Percentiles rank a stretch among this genome's conserved stretches.
phyloP scores from a whole-genome alignment of 2,888 invertebrate species.

The Cosmia trapezina region DNA sequence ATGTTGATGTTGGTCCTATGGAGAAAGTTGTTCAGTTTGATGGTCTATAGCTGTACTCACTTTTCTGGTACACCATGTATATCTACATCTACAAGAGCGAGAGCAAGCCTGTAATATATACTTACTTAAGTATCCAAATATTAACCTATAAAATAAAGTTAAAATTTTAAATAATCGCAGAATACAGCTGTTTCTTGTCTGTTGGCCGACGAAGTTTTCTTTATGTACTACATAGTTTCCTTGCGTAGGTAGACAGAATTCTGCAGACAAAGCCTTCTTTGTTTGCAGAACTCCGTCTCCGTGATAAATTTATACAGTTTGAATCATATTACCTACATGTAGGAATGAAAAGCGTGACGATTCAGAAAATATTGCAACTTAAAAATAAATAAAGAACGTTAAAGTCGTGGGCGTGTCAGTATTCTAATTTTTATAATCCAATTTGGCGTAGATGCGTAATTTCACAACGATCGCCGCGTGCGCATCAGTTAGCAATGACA shows the following conservation, averaged over 20 bases:
- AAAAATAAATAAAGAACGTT: not conserved
- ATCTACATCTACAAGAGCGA: not conserved
- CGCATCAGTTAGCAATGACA: slow-evolving; percentile 72
- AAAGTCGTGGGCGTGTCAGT: slow-evolving; percentile 8
- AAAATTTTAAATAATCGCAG: not conserved
- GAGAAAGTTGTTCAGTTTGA: too few relatives aligned
- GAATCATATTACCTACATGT: not conserved
- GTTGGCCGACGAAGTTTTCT: not conserved
- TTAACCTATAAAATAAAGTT: not conserved
- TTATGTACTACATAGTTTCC: not conserved
- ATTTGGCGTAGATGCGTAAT: slow-evolving; percentile 44
- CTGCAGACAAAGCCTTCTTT: not conserved
- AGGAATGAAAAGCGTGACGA: not conserved
- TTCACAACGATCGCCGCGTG: slow-evolving; percentile 50
- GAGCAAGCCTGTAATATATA: not conserved
- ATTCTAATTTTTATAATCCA: slow-evolving; percentile 21
- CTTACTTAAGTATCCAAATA: not conserved
- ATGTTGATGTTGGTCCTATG: too few relatives aligned
- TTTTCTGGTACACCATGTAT: too few relatives aligned
- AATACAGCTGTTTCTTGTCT: not conserved
- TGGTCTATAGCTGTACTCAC: too few relatives aligned
- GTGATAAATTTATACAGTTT: not conserved
- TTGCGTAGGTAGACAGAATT: not conserved
- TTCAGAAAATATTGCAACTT: not conserved
- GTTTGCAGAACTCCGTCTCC: not conserved